These are phyloP conservation scores for Hydropsyche betteni DNA, from an alignment of 2,888 invertebrate species.

Conservation along the genomic window DNA sequence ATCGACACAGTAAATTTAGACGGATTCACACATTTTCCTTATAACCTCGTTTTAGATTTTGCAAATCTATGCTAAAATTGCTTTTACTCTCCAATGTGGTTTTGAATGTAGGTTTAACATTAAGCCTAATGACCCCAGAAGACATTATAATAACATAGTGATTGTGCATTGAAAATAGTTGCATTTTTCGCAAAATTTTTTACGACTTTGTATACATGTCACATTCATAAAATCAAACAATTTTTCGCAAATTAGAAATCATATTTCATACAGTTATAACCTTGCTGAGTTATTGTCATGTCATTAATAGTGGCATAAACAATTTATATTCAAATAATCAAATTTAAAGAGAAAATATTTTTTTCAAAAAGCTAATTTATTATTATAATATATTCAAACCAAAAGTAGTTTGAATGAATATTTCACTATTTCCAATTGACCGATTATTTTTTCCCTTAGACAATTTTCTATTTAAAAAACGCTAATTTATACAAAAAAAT, in stretches of 20 bases:
- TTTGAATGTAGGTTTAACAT: constrained; percentile 26
- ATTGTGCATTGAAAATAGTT: not conserved
- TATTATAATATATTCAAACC: no score
- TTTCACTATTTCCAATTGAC: no score
- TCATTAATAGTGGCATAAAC: not conserved
- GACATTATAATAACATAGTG: not conserved
- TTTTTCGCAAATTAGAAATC: constrained; percentile 12
- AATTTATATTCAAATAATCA: no score
- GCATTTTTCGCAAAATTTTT: not conserved
- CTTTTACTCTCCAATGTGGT: constrained; percentile 23
- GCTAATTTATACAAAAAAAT: constrained; percentile 2
- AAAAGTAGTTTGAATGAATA: no score
- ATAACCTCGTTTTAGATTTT: constrained; percentile 17
- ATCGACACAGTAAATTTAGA: not conserved
- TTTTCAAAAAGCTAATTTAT: no score
- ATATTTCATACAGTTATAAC: not conserved
- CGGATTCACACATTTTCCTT: constrained; percentile 25
- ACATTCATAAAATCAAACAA: not conserved
- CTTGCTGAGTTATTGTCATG: constrained; percentile 4
- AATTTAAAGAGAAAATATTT: not conserved
- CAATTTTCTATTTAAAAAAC: no score
- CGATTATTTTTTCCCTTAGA: not conserved
- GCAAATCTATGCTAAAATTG: constrained; percentile 19
- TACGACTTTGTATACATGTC: no score
- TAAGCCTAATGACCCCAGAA: constrained; percentile 7